These are phyloP conservation scores for Diloba caeruleocephala DNA, from an alignment of 2,888 invertebrate genomes.

Conservation along the genomic window DNA sequence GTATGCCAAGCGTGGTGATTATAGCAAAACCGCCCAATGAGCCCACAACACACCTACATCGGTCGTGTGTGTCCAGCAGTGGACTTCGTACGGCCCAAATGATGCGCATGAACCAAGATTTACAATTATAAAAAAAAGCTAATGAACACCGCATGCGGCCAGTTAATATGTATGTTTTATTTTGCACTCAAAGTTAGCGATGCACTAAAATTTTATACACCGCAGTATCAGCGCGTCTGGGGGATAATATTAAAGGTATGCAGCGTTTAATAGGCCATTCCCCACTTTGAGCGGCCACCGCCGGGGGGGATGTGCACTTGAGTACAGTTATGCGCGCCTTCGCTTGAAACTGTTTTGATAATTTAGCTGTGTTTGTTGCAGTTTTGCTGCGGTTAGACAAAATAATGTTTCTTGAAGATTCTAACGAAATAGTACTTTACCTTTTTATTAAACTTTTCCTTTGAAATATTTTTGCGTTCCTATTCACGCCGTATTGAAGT, in stretches of 20 bases:
- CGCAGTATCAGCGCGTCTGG: slow-evolving; percentile 34
- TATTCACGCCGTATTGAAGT: too few relatives aligned
- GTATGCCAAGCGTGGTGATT: too few relatives aligned
- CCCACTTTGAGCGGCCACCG: slow-evolving; percentile 25
- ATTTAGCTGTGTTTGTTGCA: slow-evolving; percentile 19
- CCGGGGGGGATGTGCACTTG: slow-evolving; percentile 11
- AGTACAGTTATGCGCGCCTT: slow-evolving; percentile 7
- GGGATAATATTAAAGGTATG: slow-evolving; percentile 41
- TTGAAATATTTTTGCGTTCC: too few relatives aligned
- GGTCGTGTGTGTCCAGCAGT: too few relatives aligned
- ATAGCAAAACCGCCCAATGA: too few relatives aligned
- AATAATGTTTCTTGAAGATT: slow-evolving; percentile 5
- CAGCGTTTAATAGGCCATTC: slow-evolving; percentile 55
- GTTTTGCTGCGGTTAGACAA: slow-evolving; percentile 12
- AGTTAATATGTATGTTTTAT: slow-evolving; percentile 32
- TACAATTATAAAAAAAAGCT: too few relatives aligned
- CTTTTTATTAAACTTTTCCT: too few relatives aligned
- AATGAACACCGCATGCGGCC: neutral
- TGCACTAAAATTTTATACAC: slow-evolving; percentile 54
- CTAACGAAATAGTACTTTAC: neutral
- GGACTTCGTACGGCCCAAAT: too few relatives aligned
- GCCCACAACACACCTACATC: too few relatives aligned
- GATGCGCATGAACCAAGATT: too few relatives aligned
- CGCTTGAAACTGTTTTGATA: slow-evolving; percentile 18
- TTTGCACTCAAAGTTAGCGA: slow-evolving; percentile 33